A percentile compares a stretch with the other conserved stretches of the same genome.
Conservation (phyloP, 1,140 invertebrate genomes). For the Rhagoletis zephyria region DNA sequence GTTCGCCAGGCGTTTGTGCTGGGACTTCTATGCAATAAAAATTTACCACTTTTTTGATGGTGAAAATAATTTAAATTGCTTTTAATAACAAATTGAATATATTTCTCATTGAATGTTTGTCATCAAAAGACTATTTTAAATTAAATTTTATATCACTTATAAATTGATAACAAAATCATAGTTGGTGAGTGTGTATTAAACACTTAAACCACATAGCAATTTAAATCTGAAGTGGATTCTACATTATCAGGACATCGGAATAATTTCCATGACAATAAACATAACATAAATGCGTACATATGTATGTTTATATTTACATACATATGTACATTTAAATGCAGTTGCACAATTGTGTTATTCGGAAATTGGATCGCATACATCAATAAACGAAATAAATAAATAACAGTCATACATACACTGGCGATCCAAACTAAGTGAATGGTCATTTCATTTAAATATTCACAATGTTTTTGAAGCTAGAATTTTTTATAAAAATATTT, state of each 20-base stretch:
- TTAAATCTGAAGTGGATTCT: neutral
- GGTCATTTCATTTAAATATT: no score
- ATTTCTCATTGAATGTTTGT: neutral
- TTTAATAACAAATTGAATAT: no score
- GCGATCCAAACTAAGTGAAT: neutral
- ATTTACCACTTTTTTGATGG: no score
- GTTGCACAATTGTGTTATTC: neutral
- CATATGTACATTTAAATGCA: neutral
- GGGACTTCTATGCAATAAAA: no score
- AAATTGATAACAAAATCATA: no score
- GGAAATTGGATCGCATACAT: constrained; percentile 39
- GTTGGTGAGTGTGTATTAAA: no score
- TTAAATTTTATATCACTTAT: neutral
- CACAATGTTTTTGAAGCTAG: no score
- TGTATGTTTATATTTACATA: neutral
- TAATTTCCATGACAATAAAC: no score
- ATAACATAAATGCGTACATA: neutral
- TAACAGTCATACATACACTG: neutral
- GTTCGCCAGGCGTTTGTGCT: no score
- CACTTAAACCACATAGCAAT: neutral
- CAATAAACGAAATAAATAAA: neutral
- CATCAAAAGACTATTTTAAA: neutral
- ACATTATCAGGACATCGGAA: no score
- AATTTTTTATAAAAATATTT: no score
- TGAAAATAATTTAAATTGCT: no score